These are phyloP conservation scores for Tokudaia muenninki DNA, from an alignment of 2,797 vertebrate species.

Conservation along the genomic window DNA sequence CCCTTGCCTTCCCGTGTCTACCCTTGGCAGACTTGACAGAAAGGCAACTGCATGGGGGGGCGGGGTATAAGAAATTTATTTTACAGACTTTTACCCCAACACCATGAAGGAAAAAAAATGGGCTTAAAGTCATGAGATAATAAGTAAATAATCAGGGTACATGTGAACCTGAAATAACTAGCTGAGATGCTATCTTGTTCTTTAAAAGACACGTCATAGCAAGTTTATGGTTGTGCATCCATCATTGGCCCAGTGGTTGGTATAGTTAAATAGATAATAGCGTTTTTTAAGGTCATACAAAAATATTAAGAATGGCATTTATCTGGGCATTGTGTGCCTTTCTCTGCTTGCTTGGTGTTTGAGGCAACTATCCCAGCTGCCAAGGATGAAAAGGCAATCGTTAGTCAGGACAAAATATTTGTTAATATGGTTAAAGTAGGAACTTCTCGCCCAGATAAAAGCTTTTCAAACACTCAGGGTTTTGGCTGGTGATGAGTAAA, in stretches of 20 bases:
- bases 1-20: not conserved
- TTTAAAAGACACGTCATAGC: slow-evolving; percentile 13
- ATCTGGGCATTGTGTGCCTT: not conserved
- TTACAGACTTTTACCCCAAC: not conserved
- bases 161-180: not conserved
- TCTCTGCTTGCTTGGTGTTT: slow-evolving; percentile 9
- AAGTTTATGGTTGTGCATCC: not conserved
- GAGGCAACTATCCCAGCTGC: not conserved
- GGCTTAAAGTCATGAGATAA: not conserved
- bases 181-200: not conserved
- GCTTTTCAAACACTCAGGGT: not conserved
- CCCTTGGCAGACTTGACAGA: not conserved
- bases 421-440: not conserved
- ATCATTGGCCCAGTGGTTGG: not conserved
- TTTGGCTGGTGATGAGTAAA: not conserved
- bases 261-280: not conserved
- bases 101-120: not conserved
- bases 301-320: not conserved
- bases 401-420: slow-evolving; percentile 19
- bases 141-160: not conserved
- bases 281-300: not conserved
- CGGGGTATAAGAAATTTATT: not conserved
- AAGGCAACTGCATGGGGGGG: not conserved
- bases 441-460: not conserved
- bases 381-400: not conserved